Conservation (phyloP, 2,113 vertebrate genomes). For the Neolamprologus hecqui region DNA sequence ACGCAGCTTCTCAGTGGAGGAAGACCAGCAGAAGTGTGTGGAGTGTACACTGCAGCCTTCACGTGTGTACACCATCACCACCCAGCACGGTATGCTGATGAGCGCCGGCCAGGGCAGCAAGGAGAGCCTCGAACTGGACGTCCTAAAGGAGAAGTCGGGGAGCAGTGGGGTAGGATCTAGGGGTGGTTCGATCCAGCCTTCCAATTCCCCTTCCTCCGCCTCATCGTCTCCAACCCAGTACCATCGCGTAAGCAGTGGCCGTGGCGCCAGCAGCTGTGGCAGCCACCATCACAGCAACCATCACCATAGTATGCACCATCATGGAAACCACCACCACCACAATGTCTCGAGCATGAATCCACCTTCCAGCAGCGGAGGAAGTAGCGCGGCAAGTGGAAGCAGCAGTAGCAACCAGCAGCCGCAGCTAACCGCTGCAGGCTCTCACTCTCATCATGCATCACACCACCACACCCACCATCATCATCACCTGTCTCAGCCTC, state of each 20-base stretch:
- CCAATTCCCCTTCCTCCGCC: conserved; percentile 58
- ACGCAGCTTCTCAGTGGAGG: conserved; percentile 83
- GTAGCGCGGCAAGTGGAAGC: conserved; percentile 15
- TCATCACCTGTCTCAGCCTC: conserved; percentile 70
- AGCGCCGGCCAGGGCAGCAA: conserved; percentile 70
- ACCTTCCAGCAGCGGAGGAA: conserved; percentile 19
- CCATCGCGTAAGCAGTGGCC: conserved; percentile 36
- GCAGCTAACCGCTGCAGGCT: neutral
- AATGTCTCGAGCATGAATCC: neutral
- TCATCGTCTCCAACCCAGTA: conserved; percentile 65
- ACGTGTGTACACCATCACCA: conserved; percentile 89
- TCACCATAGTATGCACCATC: conserved; percentile 69
- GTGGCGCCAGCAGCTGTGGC: conserved; percentile 7
- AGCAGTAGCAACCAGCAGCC: conserved; percentile 29
- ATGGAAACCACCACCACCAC: conserved; percentile 64
- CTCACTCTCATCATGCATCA: conserved; percentile 45
- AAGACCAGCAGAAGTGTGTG: conserved; percentile 70
- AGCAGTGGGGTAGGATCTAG: conserved; percentile 47
- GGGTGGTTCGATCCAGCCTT: conserved; percentile 48
- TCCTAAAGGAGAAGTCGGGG: conserved; percentile 77
- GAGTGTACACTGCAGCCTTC: conserved; percentile 76
- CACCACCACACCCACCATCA: conserved; percentile 65
- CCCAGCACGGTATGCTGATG: conserved; percentile 84
- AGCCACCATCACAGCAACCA: conserved; percentile 46
- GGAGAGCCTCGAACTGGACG: conserved; percentile 86